These are phyloP conservation scores for Busseola fusca DNA, from an alignment of 2,888 invertebrate genomes.

Conservation along the genomic window DNA sequence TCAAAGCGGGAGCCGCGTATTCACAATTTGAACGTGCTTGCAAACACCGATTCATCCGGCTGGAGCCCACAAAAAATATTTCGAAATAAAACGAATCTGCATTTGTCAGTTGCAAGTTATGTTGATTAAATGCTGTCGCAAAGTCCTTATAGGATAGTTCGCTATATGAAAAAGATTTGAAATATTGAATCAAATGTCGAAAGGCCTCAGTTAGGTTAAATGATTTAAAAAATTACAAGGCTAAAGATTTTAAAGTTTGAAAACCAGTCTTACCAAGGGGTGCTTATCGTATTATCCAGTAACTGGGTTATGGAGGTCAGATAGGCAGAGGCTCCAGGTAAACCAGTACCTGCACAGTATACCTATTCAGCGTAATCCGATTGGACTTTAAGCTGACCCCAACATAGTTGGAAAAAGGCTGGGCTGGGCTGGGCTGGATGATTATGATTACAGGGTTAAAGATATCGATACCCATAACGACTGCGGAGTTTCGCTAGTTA, in stretches of 20 bases:
- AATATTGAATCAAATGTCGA: conserved; percentile 6
- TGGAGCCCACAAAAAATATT: conserved; percentile 40
- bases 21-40: conserved; percentile 50
- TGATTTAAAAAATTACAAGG: too few species aligned
- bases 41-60: conserved; percentile 44
- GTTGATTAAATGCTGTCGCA: conserved; percentile 36
- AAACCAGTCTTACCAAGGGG: too few species aligned
- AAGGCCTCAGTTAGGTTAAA: neutral
- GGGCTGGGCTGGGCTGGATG: too few species aligned
- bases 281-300: too few species aligned
- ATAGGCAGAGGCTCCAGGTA: too few species aligned
- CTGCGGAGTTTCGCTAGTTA: too few species aligned
- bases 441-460: neutral
- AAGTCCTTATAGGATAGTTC: neutral
- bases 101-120: conserved; percentile 47
- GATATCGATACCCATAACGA: neutral
- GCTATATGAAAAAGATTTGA: conserved; percentile 17
- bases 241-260: too few species aligned
- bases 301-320: too few species aligned
- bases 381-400: too few species aligned
- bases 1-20: conserved; percentile 42
- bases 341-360: too few species aligned
- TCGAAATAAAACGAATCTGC: conserved; percentile 30
- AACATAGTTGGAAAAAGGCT: too few species aligned
- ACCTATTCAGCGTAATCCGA: too few species aligned